Base-by-base conservation (phyloP, 2,888 invertebrate genomes). In the Danaus chrysippus region DNA sequence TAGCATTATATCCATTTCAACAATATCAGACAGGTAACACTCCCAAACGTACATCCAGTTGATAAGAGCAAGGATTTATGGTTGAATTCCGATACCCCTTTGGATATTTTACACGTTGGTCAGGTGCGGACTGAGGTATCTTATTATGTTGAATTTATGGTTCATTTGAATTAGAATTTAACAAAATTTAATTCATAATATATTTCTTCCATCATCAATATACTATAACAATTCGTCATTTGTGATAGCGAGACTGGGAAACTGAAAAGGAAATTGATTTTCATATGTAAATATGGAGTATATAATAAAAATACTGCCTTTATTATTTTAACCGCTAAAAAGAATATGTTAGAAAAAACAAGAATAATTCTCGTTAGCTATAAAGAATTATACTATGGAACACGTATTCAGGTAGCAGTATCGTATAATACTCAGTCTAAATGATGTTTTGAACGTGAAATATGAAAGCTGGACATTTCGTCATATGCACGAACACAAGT, bases 21-120 rank as follows among this genome's bases (percentile, higher is more conserved):
- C 59, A 54, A 52, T 53, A 59, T 59, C 59, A 19, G 59, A 59
- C 52, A 53, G 49, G 10, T 15, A 49, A 17, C 49, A 54, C 42
- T 42, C 59, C 43, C 53, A 23, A 54, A 23, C 13, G 59, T 54
- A 54, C 49, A 54, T 52, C 10, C 13, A 54, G n/a, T 13, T 54
- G 59, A 54, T 59, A 59, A 42, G 53, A 52, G 53, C 52, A n/a
- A 53, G 43, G 13, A 59, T 59, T 54, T 59, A 59, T 54, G 53
- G 15, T 42, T 54, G 54, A 53, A 49, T 15, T 17, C 52, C 52
- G 52, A 52, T 58, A 58, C 49, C 46, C 15, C 49, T 49, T 52
- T 15, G 41, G 41, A 42, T 58, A 41, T 52, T 49, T 41, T 11
- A 41, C 52, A 52, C 46, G 17, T 49, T 52, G 15, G 34, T 41